Evolutionary conservation across 2,888 invertebrate genomes (phyloP).

Genomic region (Watsonalla binaria): DNA sequence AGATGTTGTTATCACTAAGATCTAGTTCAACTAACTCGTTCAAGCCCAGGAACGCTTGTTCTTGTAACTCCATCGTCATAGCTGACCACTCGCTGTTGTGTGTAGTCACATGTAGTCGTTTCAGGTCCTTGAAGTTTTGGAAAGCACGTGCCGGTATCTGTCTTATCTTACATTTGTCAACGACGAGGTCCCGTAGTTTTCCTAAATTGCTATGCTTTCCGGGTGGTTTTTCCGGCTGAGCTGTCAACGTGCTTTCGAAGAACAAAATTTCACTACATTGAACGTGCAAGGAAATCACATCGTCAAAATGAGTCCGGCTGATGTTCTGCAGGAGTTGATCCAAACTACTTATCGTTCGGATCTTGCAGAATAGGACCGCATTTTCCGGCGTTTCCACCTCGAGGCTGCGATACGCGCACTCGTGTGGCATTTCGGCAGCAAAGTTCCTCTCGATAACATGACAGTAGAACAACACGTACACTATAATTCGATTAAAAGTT

Average conservation of each 20-base stretch:
- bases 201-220: constrained; percentile 79
- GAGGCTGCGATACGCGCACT: constrained; percentile 84
- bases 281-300: constrained; percentile 82
- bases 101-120: constrained; percentile 83
- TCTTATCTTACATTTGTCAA: constrained; percentile 88
- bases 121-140: constrained; percentile 82
- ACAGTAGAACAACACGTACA: constrained; percentile 73
- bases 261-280: constrained; percentile 87
- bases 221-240: constrained; percentile 58
- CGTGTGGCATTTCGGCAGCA: constrained; percentile 79
- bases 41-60: constrained; percentile 83
- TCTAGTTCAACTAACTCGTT: constrained; percentile 83
- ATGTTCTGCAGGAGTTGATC: constrained; percentile 84
- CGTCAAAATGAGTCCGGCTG: constrained; percentile 81
- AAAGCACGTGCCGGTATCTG: constrained; percentile 84
- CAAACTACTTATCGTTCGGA: constrained; percentile 84
- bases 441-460: constrained; percentile 60
- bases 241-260: constrained; percentile 83
- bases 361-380: constrained; percentile 82
- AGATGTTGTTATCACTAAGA: constrained; percentile 86
- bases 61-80: constrained; percentile 85
- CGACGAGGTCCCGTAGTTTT: constrained; percentile 82
- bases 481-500: constrained; percentile 72
- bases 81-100: constrained; percentile 89
- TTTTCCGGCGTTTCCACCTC: constrained; percentile 76